Percentiles rank a stretch among this genome's conserved stretches.
phyloP scores from a whole-genome alignment of 1,140 invertebrate genomes.

The Magallana gigas region DNA sequence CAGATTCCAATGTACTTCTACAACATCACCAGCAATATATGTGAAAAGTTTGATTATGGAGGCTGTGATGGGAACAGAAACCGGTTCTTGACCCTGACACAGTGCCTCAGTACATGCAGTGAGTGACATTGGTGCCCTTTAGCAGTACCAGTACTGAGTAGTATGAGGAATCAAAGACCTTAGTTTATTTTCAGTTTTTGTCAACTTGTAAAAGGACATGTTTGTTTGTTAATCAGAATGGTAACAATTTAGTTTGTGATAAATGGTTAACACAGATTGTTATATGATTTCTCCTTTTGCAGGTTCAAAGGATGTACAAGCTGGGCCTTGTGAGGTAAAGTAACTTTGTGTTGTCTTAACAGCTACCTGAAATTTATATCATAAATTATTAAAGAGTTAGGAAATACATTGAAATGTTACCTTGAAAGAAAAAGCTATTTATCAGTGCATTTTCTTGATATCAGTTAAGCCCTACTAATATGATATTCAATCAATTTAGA shows the following conservation, averaged over 20 bases:
- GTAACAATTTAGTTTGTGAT: background rate
- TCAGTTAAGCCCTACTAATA: no score
- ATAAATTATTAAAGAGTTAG: no score
- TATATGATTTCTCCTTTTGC: background rate
- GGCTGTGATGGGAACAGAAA: conserved; percentile 64
- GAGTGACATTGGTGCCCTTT: background rate
- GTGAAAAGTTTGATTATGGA: conserved; percentile 63
- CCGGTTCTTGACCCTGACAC: conserved; percentile 48
- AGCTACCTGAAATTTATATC: no score
- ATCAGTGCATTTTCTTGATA: no score
- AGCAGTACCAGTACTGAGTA: no score
- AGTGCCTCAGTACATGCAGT: conserved; percentile 77
- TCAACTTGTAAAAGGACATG: background rate
- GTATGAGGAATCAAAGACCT: no score
- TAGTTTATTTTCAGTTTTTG: no score
- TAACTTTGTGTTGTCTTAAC: background rate
- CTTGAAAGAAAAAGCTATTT: no score
- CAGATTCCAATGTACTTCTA: conserved; percentile 82
- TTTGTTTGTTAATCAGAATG: background rate
- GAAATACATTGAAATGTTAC: no score
- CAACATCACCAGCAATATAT: conserved; percentile 80
- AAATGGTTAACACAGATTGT: background rate
- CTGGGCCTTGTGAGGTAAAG: background rate
- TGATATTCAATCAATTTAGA: no score
- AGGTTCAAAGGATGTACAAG: conserved; percentile 17